phyloP scores from a whole-genome alignment of 1,140 invertebrate species.

The Tetramorium simillimum region DNA sequence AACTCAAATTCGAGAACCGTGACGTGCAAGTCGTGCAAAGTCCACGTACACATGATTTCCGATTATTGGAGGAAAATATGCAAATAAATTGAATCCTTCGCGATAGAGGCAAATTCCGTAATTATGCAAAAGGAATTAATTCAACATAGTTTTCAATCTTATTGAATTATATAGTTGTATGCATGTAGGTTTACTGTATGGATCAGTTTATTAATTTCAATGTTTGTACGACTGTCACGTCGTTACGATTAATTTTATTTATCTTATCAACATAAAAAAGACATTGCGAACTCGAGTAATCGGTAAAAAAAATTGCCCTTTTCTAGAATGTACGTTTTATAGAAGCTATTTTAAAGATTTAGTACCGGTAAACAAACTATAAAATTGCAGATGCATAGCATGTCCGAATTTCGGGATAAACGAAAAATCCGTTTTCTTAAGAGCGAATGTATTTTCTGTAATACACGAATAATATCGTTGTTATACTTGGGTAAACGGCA shows the following conservation, averaged over 20 bases:
- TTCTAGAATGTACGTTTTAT: not conserved
- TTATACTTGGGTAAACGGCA: slow-evolving; percentile 46
- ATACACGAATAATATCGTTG: slow-evolving; percentile 51
- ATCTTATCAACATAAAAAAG: not conserved
- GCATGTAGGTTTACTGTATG: not conserved
- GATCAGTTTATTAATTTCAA: not conserved
- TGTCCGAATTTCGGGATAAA: not conserved
- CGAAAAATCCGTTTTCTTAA: slow-evolving; percentile 3
- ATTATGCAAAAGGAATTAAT: not conserved
- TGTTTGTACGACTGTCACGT: not conserved
- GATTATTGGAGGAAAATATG: not conserved
- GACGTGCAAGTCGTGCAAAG: not conserved
- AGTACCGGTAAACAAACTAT: not conserved
- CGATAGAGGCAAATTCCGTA: not conserved
- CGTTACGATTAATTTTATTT: not conserved
- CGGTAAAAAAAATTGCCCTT: not conserved
- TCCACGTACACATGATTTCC: not conserved
- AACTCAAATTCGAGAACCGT: slow-evolving; percentile 11
- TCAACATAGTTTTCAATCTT: not conserved
- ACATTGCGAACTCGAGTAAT: not conserved
- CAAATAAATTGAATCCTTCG: not conserved
- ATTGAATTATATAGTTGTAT: not conserved
- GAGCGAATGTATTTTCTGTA: slow-evolving; percentile 34
- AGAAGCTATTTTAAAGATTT: not conserved
- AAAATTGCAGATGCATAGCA: not conserved